Conservation (phyloP, 1,140 invertebrate genomes). For the Monomorium pharaonis region DNA sequence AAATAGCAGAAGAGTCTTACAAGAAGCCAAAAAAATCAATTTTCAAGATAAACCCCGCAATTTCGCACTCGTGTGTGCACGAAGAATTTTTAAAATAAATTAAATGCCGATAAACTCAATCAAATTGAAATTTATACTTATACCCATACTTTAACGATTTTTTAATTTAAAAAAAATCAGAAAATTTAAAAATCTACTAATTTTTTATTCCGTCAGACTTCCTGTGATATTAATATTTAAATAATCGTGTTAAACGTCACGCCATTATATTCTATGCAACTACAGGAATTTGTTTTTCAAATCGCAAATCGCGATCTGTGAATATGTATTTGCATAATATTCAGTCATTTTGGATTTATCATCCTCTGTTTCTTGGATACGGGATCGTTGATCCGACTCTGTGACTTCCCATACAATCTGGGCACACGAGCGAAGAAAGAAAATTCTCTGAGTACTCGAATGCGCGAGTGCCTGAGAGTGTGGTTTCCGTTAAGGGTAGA, state of each 20-base stretch:
- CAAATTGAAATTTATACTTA: background rate
- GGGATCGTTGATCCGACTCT: constrained; percentile 20
- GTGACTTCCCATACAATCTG: background rate
- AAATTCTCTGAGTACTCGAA: constrained; percentile 42
- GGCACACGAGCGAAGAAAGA: background rate
- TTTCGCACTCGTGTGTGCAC: background rate
- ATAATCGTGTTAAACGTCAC: background rate
- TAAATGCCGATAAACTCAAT: background rate
- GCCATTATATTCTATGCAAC: background rate
- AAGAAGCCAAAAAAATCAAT: background rate
- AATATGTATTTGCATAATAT: background rate
- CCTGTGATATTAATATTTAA: background rate
- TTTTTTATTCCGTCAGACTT: background rate
- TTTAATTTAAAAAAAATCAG: background rate
- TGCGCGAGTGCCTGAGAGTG: background rate
- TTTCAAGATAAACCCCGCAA: background rate
- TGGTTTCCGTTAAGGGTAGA: constrained; percentile 36
- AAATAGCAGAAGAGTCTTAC: background rate
- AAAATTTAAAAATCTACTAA: background rate
- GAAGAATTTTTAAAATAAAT: background rate
- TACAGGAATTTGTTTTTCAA: background rate
- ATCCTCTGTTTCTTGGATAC: background rate
- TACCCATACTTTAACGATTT: background rate
- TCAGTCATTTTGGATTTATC: background rate
- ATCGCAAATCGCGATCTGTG: background rate